Evolutionary conservation across 2,113 vertebrate species (phyloP).

Genomic region (Micronycteris hirsuta): DNA sequence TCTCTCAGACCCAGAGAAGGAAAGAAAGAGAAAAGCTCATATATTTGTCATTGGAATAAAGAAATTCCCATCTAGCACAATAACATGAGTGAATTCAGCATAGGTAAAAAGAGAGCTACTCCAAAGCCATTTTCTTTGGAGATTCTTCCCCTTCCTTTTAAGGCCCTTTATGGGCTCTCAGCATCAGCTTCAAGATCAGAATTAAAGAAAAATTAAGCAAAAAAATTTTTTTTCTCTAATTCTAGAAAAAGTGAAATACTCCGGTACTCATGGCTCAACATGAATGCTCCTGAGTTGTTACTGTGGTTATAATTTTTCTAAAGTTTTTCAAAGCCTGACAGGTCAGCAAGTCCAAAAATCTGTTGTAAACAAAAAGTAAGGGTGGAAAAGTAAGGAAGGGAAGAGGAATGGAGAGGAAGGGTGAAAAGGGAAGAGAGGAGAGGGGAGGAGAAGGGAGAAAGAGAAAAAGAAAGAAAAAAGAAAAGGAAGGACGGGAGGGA

Average conservation of each 20-base stretch:
- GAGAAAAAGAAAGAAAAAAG: too few relatives aligned
- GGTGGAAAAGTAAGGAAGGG: neutral
- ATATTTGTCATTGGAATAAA: neutral
- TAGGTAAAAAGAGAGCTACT: neutral
- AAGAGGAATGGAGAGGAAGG: neutral
- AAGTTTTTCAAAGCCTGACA: neutral
- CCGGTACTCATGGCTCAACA: neutral
- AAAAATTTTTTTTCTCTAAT: neutral
- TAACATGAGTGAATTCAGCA: neutral
- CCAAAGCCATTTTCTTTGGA: neutral
- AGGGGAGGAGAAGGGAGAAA: neutral
- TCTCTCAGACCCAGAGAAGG: neutral
- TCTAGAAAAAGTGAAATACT: neutral
- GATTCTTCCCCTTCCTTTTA: neutral
- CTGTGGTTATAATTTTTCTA: neutral
- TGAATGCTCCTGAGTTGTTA: neutral
- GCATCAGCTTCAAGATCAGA: neutral
- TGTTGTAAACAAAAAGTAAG: neutral
- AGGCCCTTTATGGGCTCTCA: neutral
- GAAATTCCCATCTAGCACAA: neutral
- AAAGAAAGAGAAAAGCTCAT: neutral
- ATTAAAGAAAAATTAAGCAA: neutral
- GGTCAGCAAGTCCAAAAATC: neutral
- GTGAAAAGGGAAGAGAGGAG: fast-evolving
- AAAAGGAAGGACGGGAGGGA: too few relatives aligned